These are phyloP conservation scores for Pachyramphus minor DNA, from an alignment of 2,113 vertebrate species.

Conservation along the genomic window DNA sequence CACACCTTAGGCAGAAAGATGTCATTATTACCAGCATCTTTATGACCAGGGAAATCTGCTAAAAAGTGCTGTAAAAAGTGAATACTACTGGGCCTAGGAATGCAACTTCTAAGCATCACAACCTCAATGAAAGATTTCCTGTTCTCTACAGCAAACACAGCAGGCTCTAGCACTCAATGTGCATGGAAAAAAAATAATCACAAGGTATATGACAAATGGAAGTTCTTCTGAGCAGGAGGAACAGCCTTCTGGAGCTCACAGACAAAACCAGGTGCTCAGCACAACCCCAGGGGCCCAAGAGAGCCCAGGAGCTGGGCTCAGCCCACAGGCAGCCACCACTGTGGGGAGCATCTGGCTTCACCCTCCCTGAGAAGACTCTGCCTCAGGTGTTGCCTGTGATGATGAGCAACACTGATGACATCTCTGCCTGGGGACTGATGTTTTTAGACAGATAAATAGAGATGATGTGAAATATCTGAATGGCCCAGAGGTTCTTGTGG, in stretches of 20 bases:
- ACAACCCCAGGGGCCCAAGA: fast-evolving
- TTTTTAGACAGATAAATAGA: neutral
- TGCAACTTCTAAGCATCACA: neutral
- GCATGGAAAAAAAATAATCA: neutral
- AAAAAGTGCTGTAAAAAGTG: neutral
- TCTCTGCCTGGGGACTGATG: neutral
- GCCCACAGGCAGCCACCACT: neutral
- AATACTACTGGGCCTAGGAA: neutral
- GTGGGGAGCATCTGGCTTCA: neutral
- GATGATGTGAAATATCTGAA: neutral
- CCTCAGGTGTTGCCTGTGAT: neutral
- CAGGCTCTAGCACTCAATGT: neutral
- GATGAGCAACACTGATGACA: neutral
- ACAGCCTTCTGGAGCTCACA: neutral
- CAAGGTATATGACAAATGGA: neutral
- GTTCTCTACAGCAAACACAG: neutral
- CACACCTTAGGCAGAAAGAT: neutral
- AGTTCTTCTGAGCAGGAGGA: neutral
- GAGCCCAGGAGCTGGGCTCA: neutral
- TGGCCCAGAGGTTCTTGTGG: neutral
- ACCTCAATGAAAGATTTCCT: neutral
- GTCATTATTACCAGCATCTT: neutral
- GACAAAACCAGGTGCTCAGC: neutral
- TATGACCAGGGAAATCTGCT: neutral
- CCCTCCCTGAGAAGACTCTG: neutral